These are phyloP conservation scores for Corythornis madagascariensis DNA, from an alignment of 2,113 vertebrate species.

Conservation along the genomic window DNA sequence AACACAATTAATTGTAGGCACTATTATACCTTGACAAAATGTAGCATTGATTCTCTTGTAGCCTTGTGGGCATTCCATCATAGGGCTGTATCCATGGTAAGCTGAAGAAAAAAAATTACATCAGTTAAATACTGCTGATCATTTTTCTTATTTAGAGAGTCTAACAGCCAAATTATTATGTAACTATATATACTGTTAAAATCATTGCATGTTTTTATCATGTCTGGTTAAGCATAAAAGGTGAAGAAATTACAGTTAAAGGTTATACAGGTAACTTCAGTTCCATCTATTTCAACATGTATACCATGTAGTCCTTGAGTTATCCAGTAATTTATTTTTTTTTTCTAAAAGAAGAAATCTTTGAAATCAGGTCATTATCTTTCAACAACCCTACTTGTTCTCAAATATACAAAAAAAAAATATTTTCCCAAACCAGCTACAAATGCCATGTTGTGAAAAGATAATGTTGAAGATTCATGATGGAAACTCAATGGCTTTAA, in stretches of 20 bases:
- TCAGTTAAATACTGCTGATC: not conserved
- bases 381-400: not conserved
- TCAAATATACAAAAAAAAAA: not conserved
- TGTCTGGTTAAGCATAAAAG: not conserved
- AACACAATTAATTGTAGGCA: not conserved
- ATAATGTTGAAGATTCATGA: not conserved
- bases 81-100: constrained; percentile 80
- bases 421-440: not conserved
- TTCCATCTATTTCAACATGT: not conserved
- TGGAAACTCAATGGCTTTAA: not conserved
- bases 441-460: not conserved
- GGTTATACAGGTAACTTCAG: not conserved
- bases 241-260: not conserved
- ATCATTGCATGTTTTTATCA: not conserved
- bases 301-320: not conserved
- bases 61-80: constrained; percentile 90
- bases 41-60: constrained; percentile 93
- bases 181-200: not conserved
- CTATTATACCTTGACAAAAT: constrained; percentile 89
- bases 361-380: not conserved
- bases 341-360: not conserved
- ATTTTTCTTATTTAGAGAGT: not conserved
- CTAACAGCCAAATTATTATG: not conserved
- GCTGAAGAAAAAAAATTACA: constrained; percentile 69
- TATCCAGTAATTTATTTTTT: not conserved